phyloP scores from a whole-genome alignment of 2,888 invertebrate genomes.

The Andrena dorsata region DNA sequence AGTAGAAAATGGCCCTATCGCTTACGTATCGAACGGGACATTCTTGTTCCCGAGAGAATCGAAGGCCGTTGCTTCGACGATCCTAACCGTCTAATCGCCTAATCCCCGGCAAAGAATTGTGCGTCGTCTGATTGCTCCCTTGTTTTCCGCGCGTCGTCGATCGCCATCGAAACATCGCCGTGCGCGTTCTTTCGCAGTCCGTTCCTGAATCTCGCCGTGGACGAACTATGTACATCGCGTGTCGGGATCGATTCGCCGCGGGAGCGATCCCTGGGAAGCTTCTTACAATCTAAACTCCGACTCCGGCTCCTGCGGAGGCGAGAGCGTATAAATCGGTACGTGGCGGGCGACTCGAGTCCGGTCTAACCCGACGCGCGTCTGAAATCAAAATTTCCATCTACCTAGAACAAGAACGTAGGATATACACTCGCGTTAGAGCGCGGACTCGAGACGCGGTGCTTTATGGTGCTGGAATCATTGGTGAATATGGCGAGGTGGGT shows the following conservation, averaged over 20 bases:
- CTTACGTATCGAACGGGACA: slow-evolving; percentile 60
- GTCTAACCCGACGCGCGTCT: background rate
- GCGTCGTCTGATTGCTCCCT: slow-evolving; percentile 31
- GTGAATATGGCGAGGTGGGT: slow-evolving; percentile 1
- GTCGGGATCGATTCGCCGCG: slow-evolving; percentile 12
- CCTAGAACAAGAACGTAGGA: slow-evolving; percentile 14
- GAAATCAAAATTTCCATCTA: background rate
- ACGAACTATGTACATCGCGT: slow-evolving; percentile 19
- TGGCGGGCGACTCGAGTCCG: background rate
- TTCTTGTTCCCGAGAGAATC: slow-evolving; percentile 65
- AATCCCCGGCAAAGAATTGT: slow-evolving; percentile 54
- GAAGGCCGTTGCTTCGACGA: slow-evolving; percentile 58
- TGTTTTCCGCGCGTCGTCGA: background rate
- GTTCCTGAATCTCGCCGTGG: slow-evolving; percentile 11
- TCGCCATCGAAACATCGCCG: background rate
- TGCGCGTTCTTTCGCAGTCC: slow-evolving; percentile 11
- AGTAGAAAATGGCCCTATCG: slow-evolving; percentile 55
- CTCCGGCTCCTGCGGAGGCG: background rate
- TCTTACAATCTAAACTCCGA: slow-evolving; percentile 7
- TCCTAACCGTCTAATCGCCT: slow-evolving; percentile 53
- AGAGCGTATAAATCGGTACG: background rate
- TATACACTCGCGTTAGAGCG: slow-evolving; percentile 3
- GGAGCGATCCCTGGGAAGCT: slow-evolving; percentile 8
- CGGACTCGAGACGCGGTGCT: background rate
- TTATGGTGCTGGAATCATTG: background rate